Evolutionary conservation across 1,140 invertebrate species (phyloP).

Genomic region (Pemphigus obesinymphae): DNA sequence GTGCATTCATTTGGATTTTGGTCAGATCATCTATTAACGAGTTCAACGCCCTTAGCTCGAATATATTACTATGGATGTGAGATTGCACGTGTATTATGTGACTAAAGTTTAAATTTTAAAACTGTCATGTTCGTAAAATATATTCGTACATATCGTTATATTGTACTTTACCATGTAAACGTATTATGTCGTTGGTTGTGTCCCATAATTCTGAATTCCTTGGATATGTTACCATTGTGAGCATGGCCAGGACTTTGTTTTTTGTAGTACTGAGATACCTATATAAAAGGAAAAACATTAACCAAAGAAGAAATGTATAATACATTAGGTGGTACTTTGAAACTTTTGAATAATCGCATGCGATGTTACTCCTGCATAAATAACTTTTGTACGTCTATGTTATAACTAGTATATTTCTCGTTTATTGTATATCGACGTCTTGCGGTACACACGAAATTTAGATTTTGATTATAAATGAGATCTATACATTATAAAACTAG

Average conservation of each 20-base stretch:
- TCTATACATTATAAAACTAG: background rate
- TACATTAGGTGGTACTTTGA: too few species aligned
- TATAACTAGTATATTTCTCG: too few species aligned
- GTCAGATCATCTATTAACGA: background rate
- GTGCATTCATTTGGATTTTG: background rate
- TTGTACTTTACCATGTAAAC: slow-evolving; percentile 28
- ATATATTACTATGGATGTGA: background rate
- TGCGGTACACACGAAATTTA: too few species aligned
- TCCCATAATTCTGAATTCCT: slow-evolving; percentile 82
- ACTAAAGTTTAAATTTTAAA: too few species aligned
- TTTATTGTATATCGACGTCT: too few species aligned
- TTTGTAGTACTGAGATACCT: slow-evolving; percentile 39
- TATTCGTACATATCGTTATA: background rate
- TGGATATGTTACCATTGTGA: slow-evolving; percentile 71
- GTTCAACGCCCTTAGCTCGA: background rate
- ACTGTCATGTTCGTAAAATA: too few species aligned
- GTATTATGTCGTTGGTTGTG: slow-evolving; percentile 57
- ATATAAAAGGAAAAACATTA: background rate
- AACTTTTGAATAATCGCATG: too few species aligned
- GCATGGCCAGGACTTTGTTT: slow-evolving; percentile 40
- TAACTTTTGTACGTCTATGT: too few species aligned
- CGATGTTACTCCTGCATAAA: too few species aligned
- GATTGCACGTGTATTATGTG: too few species aligned
- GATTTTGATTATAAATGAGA: background rate
- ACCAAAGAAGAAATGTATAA: background rate